Conservation (phyloP, 2,797 vertebrate genomes). For the Balearica regulorum region DNA sequence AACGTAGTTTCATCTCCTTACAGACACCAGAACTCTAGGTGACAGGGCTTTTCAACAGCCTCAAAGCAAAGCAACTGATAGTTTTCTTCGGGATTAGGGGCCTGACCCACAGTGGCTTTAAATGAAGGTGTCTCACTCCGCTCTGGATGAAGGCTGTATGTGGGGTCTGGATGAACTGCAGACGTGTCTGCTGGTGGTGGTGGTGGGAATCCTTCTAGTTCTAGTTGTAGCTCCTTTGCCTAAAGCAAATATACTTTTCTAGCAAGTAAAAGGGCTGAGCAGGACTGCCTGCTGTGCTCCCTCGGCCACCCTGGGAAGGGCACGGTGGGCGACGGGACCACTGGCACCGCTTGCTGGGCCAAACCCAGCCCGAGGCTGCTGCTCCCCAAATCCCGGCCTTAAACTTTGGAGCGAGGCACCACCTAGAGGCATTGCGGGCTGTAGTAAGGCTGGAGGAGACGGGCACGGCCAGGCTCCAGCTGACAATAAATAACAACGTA, state of each 20-base stretch:
- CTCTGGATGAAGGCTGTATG: rapidly evolving
- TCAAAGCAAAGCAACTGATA: not conserved
- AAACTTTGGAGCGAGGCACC: conserved; percentile 65
- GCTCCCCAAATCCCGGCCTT: not conserved
- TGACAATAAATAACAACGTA: rapidly evolving
- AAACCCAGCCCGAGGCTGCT: not conserved
- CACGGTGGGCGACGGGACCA: rapidly evolving
- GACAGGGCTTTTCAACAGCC: not conserved
- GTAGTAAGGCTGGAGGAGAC: not conserved
- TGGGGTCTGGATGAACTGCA: not conserved
- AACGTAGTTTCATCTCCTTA: not conserved
- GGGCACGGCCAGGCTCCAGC: not conserved
- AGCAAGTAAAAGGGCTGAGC: not conserved
- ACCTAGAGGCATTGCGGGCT: conserved; percentile 62
- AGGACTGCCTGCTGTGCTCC: not conserved
- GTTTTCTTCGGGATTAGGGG: not conserved
- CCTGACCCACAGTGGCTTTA: not conserved
- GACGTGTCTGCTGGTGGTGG: rapidly evolving
- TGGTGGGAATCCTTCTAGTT: not conserved
- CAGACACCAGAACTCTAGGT: not conserved
- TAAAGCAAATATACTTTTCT: not conserved
- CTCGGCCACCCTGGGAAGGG: not conserved
- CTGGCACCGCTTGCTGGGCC: not conserved
- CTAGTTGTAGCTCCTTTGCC: not conserved
- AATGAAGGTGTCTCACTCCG: not conserved